A percentile compares a stretch with the other conserved stretches of the same genome.
These are phyloP conservation scores for Arctopsyche grandis DNA, from an alignment of 1,140 invertebrate species.

Conservation along the genomic window DNA sequence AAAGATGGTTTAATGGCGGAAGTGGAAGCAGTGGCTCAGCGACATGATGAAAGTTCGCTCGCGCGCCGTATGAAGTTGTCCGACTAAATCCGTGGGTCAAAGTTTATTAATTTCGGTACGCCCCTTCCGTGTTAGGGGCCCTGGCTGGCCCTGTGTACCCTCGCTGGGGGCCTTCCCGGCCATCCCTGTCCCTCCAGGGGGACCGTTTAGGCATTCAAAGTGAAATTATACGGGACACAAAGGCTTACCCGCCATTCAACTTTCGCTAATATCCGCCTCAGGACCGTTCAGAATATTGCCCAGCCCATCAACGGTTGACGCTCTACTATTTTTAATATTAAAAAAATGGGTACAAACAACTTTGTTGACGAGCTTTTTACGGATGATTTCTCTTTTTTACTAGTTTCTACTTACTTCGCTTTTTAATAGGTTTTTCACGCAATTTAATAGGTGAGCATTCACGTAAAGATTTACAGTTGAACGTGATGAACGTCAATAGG, in stretches of 20 bases:
- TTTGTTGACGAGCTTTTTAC: no score
- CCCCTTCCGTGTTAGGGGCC: constrained; percentile 43
- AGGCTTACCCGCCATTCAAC: constrained; percentile 21
- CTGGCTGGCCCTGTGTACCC: neutral
- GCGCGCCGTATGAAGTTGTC: constrained; percentile 21
- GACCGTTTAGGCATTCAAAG: neutral
- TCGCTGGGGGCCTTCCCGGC: neutral
- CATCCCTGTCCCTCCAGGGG: neutral
- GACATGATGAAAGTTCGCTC: constrained; percentile 1
- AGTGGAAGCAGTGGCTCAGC: neutral
- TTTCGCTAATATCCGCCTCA: constrained; percentile 22
- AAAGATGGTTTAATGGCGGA: neutral
- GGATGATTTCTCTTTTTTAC: no score
- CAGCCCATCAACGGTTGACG: neutral
- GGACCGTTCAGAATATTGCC: neutral
- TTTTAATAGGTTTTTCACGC: no score
- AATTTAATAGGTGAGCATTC: no score
- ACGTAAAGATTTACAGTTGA: no score
- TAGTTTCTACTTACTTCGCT: no score
- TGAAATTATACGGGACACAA: constrained; percentile 5
- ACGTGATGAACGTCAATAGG: no score
- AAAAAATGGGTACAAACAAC: no score
- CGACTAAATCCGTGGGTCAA: constrained; percentile 34
- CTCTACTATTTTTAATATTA: no score
- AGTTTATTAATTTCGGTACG: constrained; percentile 45